phyloP scores from a whole-genome alignment of 1,140 invertebrate genomes.

The Tyrophagus putrescentiae region DNA sequence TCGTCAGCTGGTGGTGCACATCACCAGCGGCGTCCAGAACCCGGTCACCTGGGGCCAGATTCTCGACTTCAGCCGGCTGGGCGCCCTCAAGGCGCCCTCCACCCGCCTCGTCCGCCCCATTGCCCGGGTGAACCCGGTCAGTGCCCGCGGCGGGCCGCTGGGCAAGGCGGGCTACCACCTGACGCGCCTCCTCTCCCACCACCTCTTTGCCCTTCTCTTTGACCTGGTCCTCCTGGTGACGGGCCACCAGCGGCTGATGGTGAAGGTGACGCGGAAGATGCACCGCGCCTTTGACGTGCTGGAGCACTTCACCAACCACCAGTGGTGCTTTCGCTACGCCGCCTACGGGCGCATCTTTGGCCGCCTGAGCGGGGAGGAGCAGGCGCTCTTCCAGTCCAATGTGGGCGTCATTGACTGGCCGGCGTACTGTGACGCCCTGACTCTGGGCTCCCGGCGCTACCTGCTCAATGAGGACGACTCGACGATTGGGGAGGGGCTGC shows the following conservation, averaged over 20 bases:
- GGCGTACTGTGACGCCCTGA: constrained; percentile 38
- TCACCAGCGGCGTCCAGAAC: constrained; percentile 67
- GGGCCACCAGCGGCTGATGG: constrained; percentile 17
- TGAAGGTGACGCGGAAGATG: constrained; percentile 22
- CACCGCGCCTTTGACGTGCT: constrained; percentile 42
- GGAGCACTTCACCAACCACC: constrained; percentile 55
- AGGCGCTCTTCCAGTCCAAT: constrained; percentile 47
- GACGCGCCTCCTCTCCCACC: constrained; percentile 17
- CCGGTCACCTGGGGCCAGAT: constrained; percentile 35
- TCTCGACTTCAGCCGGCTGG: background rate
- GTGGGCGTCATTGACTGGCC: constrained; percentile 50
- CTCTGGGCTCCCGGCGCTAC: constrained; percentile 16
- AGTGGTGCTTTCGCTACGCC: constrained; percentile 63
- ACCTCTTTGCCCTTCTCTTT: constrained; percentile 17
- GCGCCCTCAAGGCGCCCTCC: constrained; percentile 2
- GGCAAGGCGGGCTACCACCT: constrained; percentile 6
- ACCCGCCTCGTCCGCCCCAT: constrained; percentile 11
- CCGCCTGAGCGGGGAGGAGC: background rate
- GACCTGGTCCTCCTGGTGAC: constrained; percentile 19
- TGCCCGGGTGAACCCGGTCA: constrained; percentile 1
- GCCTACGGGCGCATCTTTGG: constrained; percentile 46
- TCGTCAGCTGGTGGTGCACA: constrained; percentile 62
- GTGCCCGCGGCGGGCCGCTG: background rate
- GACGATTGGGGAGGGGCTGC: constrained; percentile 29
- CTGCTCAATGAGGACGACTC: constrained; percentile 23